Percentiles rank a stretch among this genome's conserved stretches.
These are phyloP conservation scores for Oxygymnocypris stewartii DNA, from an alignment of 2,113 vertebrate species.

Conservation along the genomic window DNA sequence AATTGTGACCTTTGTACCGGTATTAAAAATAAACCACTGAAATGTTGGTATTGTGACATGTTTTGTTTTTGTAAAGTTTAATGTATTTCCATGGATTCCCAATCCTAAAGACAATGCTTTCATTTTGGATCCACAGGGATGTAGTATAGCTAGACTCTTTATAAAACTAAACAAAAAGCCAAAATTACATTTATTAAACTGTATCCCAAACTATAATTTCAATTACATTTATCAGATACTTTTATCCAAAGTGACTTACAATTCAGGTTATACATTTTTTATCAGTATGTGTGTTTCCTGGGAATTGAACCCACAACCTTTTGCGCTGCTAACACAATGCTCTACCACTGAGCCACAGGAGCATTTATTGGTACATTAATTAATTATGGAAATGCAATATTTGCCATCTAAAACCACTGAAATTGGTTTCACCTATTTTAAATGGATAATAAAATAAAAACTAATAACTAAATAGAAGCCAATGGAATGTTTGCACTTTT, in stretches of 20 bases:
- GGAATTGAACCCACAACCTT: no score
- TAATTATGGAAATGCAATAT: background rate
- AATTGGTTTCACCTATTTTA: background rate
- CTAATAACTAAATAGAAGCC: no score
- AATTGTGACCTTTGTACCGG: background rate
- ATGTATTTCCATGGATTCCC: background rate
- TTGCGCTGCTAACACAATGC: no score
- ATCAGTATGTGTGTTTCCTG: no score
- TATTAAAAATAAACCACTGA: background rate
- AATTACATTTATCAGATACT: no score
- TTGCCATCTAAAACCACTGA: background rate
- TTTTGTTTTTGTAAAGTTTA: background rate
- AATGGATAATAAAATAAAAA: no score
- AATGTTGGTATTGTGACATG: background rate
- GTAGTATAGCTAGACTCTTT: background rate
- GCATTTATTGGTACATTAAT: background rate
- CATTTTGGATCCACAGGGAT: background rate
- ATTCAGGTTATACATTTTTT: no score
- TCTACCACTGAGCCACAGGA: no score
- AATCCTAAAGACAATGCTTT: background rate
- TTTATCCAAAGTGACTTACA: no score
- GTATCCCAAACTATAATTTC: background rate
- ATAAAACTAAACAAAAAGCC: background rate
- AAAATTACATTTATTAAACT: background rate
- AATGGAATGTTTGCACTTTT: no score